Evolutionary conservation across 2,888 invertebrate genomes (phyloP).

Genomic region (Netelia inedita): DNA sequence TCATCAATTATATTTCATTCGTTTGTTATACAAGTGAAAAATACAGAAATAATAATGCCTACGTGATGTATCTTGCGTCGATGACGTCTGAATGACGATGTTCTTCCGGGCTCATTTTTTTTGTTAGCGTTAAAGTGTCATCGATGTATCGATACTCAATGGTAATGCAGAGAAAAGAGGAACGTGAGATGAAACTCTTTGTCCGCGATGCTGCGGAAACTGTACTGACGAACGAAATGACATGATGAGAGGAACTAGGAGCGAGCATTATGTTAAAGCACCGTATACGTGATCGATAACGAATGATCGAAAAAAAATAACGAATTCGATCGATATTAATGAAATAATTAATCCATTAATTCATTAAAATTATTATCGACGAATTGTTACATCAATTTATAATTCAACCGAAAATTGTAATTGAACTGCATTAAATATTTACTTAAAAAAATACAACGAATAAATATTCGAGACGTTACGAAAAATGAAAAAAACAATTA

Average conservation of each 20-base stretch:
- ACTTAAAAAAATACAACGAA: too few species aligned
- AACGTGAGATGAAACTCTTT: constrained; percentile 30
- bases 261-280: constrained; percentile 21
- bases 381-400: too few species aligned
- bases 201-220: constrained; percentile 22
- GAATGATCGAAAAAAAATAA: constrained; percentile 14
- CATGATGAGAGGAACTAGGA: constrained; percentile 8
- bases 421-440: too few species aligned
- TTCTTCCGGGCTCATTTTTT: constrained; percentile 46
- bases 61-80: background rate
- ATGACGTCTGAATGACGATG: background rate
- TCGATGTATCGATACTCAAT: constrained; percentile 43
- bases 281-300: constrained; percentile 34
- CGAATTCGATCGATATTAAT: constrained; percentile 21
- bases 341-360: background rate
- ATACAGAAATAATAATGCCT: background rate
- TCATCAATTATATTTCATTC: too few species aligned
- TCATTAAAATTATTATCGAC: too few species aligned
- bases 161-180: background rate
- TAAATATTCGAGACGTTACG: too few species aligned
- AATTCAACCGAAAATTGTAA: too few species aligned
- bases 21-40: background rate
- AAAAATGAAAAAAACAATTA: too few species aligned
- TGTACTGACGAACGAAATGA: constrained; percentile 14
- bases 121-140: background rate